Evolutionary conservation across 2,888 invertebrate species (phyloP).

Genomic region (Pristionchus mayeri): DNA sequence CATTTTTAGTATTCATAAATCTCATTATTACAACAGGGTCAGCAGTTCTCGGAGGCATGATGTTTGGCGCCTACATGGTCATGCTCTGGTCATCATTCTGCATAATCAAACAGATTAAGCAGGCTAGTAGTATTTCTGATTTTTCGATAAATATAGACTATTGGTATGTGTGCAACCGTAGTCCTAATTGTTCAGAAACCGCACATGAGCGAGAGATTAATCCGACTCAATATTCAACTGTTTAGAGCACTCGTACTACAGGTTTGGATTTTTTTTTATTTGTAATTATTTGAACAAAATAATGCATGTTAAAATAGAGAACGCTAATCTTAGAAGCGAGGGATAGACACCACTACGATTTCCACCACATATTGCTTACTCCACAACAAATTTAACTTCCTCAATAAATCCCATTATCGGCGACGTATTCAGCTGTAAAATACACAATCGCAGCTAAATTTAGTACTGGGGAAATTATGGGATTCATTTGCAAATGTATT

Average conservation of each 20-base stretch:
- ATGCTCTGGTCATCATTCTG: neutral
- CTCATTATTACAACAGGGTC: neutral
- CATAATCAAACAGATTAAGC: neutral
- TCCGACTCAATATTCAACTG: neutral
- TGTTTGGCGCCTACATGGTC: neutral
- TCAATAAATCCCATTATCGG: too few species aligned
- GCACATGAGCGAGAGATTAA: neutral
- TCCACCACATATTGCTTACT: too few species aligned
- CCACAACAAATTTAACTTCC: too few species aligned
- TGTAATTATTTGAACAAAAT: too few species aligned
- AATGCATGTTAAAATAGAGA: too few species aligned
- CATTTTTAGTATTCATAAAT: neutral
- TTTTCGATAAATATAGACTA: neutral
- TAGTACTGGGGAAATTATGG: neutral
- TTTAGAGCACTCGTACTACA: slow-evolving; percentile 30
- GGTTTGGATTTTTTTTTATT: slow-evolving; percentile 14
- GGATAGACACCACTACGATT: too few species aligned
- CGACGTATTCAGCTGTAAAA: too few species aligned
- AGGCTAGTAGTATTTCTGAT: neutral
- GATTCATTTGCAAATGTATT: neutral
- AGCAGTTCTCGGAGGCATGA: neutral
- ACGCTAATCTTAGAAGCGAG: too few species aligned
- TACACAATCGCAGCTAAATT: too few species aligned
- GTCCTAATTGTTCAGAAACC: neutral
- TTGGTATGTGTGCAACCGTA: neutral